Conservation (phyloP, 2,888 invertebrate species). For the Diachrysia chrysitis region DNA sequence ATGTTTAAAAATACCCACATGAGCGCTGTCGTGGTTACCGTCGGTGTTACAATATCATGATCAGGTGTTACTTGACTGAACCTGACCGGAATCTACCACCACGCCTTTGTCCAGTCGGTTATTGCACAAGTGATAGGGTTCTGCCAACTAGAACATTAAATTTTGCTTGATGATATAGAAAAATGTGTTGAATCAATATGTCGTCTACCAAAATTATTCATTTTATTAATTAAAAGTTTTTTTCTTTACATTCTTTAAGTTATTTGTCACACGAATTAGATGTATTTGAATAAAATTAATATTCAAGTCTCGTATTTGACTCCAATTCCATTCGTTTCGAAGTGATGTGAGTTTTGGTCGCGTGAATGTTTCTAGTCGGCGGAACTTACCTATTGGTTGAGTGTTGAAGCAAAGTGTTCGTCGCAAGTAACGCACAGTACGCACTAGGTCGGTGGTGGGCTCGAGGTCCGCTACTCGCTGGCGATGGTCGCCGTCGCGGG, state of each 20-base stretch:
- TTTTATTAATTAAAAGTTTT: not conserved
- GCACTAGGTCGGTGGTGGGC: constrained; percentile 83
- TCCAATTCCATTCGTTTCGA: not conserved
- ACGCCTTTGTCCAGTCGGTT: constrained; percentile 54
- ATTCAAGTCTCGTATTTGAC: not conserved
- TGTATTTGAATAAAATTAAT: not conserved
- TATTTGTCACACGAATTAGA: not conserved
- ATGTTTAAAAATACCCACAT: constrained; percentile 86
- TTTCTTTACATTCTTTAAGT: not conserved
- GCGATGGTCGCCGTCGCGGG: constrained; percentile 93
- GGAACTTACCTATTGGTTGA: constrained; percentile 13
- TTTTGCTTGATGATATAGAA: not conserved
- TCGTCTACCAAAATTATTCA: not conserved
- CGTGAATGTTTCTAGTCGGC: constrained; percentile 10
- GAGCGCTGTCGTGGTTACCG: constrained; percentile 58
- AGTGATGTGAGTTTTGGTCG: not conserved
- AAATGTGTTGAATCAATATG: constrained; percentile 8
- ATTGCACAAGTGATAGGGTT: constrained; percentile 37
- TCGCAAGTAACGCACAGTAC: constrained; percentile 54
- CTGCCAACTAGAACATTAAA: constrained; percentile 41
- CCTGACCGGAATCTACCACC: constrained; percentile 46
- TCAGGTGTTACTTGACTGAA: constrained; percentile 51
- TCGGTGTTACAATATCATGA: constrained; percentile 42
- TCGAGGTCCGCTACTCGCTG: constrained; percentile 94
- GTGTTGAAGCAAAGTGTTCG: constrained; percentile 17